Evolutionary conservation across 2,113 vertebrate species (phyloP), one percentile per base, ranked within the genome.

Genomic region (Pavo muticus): DNA sequence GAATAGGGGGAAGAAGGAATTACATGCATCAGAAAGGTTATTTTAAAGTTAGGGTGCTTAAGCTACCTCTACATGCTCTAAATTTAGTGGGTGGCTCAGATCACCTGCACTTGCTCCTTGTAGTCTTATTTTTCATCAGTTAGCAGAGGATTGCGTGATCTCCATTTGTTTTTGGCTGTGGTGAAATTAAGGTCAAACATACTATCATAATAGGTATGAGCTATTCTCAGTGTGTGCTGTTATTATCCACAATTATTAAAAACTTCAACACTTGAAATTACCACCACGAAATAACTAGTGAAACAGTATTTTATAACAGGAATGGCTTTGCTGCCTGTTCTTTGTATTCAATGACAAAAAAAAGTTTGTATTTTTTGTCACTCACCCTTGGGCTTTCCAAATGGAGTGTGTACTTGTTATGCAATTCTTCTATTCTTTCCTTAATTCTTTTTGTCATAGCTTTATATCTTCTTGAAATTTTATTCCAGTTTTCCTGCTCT

Each of bases 401-500:
- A 76, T 30, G 81, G 65, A 92, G 71, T 2, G 92, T 87, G 92
- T 98, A 98, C 75, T 91, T 97, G n/a, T 78, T 61, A 80, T 98
- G 97, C 40, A 96, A 68, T 68, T 97, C 95, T 97, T 97, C 98
- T 88, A 97, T 96, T 97, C 96, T 98, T 95, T 88, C 98, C 91
- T 95, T 97, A 91, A 99, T 98, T 96, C 90, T 97, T 81, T 95
- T 89, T 96, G 98, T 98, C 10, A 98, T 91, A 86, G 97, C 95
- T 92, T 93, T 96, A 83, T 98, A 98, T 23, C 93, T 96, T 92
- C 97, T 89, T 64, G 97, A 95, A 90, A 93, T 93, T 30, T 83
- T 72, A 61, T 95, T 97, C 96, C 96, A 91, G 61, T 94, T 96
- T 92, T 98, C 94, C 64, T 81, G 90, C 72, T 98, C 96, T 87